phyloP scores from a whole-genome alignment of 2,888 invertebrate species.

The Lycocerus yunnanus region DNA sequence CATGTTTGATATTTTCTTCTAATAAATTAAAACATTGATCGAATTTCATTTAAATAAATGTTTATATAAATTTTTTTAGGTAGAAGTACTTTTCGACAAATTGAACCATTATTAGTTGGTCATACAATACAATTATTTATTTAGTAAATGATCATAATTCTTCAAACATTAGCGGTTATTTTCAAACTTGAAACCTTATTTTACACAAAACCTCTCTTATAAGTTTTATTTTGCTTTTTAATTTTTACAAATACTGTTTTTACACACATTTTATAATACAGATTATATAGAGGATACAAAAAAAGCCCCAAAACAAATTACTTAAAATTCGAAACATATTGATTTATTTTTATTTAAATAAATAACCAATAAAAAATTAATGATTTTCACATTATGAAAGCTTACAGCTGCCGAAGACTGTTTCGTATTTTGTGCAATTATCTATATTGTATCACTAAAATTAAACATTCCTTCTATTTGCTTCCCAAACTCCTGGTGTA shows the following conservation, averaged over 20 bases:
- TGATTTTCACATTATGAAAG: not conserved
- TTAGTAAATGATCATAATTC: not conserved
- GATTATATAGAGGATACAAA: too few relatives aligned
- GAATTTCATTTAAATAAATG: not conserved
- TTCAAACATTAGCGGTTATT: not conserved
- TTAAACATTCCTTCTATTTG: conserved; percentile 11
- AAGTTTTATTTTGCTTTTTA: too few relatives aligned
- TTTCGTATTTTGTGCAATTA: not conserved
- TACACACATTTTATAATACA: too few relatives aligned
- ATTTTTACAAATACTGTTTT: too few relatives aligned
- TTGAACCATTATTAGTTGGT: not conserved
- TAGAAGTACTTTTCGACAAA: not conserved
- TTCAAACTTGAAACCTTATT: too few relatives aligned
- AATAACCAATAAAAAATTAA: not conserved
- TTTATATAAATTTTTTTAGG: not conserved
- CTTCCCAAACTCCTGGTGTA: conserved; percentile 2
- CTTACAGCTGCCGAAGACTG: not conserved
- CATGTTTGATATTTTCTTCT: not conserved
- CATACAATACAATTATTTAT: not conserved
- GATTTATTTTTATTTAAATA: too few relatives aligned
- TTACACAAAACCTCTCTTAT: too few relatives aligned
- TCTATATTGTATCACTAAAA: conserved; percentile 6
- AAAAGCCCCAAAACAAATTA: too few relatives aligned
- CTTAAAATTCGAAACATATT: too few relatives aligned
- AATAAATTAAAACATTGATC: not conserved